Base-by-base conservation (phyloP, 2,113 vertebrate species). In the Acinonyx jubatus region DNA sequence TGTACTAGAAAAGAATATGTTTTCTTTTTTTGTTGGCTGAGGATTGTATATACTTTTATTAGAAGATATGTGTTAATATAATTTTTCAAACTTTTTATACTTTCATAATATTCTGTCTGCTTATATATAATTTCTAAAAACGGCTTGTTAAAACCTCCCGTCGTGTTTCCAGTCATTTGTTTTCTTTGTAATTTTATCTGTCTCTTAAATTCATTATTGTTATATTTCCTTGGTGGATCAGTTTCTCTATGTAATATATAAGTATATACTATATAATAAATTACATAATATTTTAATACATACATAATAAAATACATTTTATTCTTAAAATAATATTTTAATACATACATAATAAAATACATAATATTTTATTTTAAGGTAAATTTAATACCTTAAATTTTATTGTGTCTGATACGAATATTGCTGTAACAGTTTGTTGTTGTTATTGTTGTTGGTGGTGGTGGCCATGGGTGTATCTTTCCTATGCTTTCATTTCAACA, bases 161-260 rank as follows among this genome's bases (percentile, higher is more conserved):
- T 13, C 63, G 18, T 29, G 15, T 52, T 55, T 87, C 68, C 41
- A 33, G 38, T 36, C 27, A 63, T 94, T 79, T 63, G 45, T 95
- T 79, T 89, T 38, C 36, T 68, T 89, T 57, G 68, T 82, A 93
- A 94, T 81, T 50, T n/a, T 92, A 4, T 93, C 52, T 92, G 10
- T 93, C 88, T 97, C 76, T 92, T 85, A 85, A 50, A 94, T 85
- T 89, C 23, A 92, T 52, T 91, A 68, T 78, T 95, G 48, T 31
- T 68, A 38, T 79, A 87, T 92, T 90, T 89, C 21, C 41, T 91
- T 63, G n/a, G 31, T 50, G 5, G 27, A 71, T 73, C 85, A 21
- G 21, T 94, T 91, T 87, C 33, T 94, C 84, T 45, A 73, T 79
- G 12, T 68, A 93, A 48, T 66, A 45, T 25, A 27, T 61, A 57